Conservation (phyloP, 1,140 invertebrate species). For the Aricia agestis region DNA sequence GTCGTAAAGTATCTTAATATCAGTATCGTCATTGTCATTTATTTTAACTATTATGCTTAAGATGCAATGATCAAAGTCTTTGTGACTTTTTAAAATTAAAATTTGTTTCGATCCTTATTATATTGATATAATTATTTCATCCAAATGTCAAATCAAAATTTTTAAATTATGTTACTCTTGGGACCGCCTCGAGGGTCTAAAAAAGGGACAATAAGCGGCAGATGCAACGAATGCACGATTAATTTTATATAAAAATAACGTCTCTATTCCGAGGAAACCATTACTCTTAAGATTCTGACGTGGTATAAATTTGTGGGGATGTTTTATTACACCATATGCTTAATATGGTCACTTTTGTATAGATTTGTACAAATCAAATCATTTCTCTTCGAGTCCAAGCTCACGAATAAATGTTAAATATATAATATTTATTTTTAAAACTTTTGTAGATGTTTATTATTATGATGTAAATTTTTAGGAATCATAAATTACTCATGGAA, state of each 20-base stretch:
- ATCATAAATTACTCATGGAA: too few relatives aligned
- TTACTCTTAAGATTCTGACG: slow-evolving; percentile 68
- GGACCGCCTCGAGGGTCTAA: slow-evolving; percentile 30
- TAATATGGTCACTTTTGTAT: slow-evolving; percentile 31
- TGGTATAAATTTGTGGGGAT: slow-evolving; percentile 68
- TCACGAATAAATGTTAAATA: neutral
- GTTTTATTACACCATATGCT: slow-evolving; percentile 58
- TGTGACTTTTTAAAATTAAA: too few relatives aligned
- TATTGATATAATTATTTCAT: too few relatives aligned
- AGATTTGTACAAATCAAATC: neutral
- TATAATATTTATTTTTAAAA: neutral
- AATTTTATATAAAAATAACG: slow-evolving; percentile 70
- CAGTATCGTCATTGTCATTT: too few relatives aligned
- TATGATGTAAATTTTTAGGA: too few relatives aligned
- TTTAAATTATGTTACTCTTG: neutral
- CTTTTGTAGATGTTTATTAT: neutral
- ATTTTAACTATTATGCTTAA: too few relatives aligned
- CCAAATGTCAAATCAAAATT: neutral
- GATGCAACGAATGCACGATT: slow-evolving; percentile 67
- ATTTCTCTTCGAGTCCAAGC: neutral
- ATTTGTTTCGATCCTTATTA: too few relatives aligned
- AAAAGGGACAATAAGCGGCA: slow-evolving; percentile 61
- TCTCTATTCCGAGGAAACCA: slow-evolving; percentile 71
- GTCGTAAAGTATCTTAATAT: too few relatives aligned
- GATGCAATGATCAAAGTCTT: too few relatives aligned